Evolutionary conservation across 2,888 invertebrate genomes (phyloP), one percentile per base, ranked within the genome.

Genomic region (Shargacucullia verbasci): DNA sequence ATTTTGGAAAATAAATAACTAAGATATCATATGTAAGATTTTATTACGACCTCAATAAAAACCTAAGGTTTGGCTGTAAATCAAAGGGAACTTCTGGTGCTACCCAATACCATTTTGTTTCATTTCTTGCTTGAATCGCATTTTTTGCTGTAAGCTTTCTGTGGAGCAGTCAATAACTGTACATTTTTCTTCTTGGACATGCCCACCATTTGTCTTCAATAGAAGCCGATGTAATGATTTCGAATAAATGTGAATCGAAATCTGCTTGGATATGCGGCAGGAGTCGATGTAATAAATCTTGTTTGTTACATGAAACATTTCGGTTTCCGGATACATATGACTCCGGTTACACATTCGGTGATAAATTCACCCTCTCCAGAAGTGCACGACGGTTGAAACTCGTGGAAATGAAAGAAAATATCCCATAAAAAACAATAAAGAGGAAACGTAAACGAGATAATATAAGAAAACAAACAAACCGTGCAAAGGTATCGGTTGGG

Each of bases 361-460:
- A 85, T 86, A 87, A 86, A 88, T 87, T 77, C 80, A 68, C 71
- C 63, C 64, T 59, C 65, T 68, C 50, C 40, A 46, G 53, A 72
- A 65, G 66, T 59, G 73, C 58, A 70, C 67, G 72, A 66, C 66
- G 38, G 29, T 47, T 46, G 57, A 61, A 13, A 39, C 41, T 33
- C 25, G 40, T 67, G 68, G 63, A 75, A 69, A 65, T 59, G 41
- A 41, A 59, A 71, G 64, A 70, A 60, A 73, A 70, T 66, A 70
- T 63, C 68, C 79, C 69, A 81, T 85, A 83, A 82, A 86, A 88
- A 84, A 83, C 80, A 84, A 85, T 82, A 83, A 82, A 84, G 79
- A 76, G 67, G 59, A 70, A 74, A 73, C 66, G 69, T 75, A 71
- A 78, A 79, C 63, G 73, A 73, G 73, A 78, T 74, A 70, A 66